Conservation (phyloP, 2,797 vertebrate species). For the Thripadectes ignobilis region DNA sequence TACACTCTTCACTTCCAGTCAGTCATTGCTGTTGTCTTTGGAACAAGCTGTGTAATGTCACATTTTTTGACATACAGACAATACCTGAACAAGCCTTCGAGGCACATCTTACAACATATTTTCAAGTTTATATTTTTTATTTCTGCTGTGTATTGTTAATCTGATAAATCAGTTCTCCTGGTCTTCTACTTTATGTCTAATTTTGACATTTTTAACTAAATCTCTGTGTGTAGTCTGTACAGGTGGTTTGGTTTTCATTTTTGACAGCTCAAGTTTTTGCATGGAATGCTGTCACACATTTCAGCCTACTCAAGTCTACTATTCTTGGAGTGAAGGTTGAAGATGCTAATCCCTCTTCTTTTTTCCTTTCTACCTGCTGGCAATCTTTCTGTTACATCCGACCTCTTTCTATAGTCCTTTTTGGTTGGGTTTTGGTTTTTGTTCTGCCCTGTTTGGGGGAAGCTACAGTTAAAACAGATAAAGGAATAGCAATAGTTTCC, state of each 20-base stretch:
- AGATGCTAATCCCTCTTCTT: background rate
- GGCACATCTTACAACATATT: background rate
- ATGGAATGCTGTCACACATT: background rate
- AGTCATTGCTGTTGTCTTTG: background rate
- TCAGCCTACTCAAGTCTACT: background rate
- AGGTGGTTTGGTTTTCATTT: background rate
- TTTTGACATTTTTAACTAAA: background rate
- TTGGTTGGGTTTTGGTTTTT: background rate
- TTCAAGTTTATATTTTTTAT: background rate
- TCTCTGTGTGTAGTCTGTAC: background rate
- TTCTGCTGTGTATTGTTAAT: background rate
- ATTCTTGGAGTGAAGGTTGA: background rate
- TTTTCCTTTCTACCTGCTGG: background rate
- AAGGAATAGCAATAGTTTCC: background rate
- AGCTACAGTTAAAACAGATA: background rate
- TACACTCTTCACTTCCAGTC: background rate
- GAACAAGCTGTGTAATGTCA: background rate
- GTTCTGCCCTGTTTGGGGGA: background rate
- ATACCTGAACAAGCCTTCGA: background rate
- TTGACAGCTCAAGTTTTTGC: background rate
- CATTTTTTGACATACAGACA: background rate
- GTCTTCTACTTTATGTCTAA: background rate
- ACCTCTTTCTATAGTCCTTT: accelerated
- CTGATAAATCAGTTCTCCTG: background rate
- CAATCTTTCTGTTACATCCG: background rate